Evolutionary conservation across 1,140 invertebrate genomes (phyloP), one percentile per base, ranked within the genome.

Genomic region (Rhagoletis zephyria): DNA sequence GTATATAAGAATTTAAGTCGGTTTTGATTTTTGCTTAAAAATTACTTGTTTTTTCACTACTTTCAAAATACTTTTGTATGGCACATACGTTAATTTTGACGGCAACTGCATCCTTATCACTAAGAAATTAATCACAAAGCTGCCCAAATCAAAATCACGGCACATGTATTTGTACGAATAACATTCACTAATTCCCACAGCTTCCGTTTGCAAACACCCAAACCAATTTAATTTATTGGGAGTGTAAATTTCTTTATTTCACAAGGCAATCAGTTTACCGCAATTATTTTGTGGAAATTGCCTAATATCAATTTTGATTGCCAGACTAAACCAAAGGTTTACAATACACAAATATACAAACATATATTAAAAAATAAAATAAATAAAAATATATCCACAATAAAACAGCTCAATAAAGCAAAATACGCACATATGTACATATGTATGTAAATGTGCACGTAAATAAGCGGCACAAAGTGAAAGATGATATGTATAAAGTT

Each of bases 271-370:
- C 65, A 19, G 40, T 40, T 67, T 10, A 42, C 65, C 65, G 65
- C 65, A 67, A 67, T 42, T 67, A 67, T 67, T 67, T 42, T 42
- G 7, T 19, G 12, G 65, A 67, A 67, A 67, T 67, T 67, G 65
- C 65, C 65, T 67, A 67, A 67, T 40, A 67, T 67, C 65, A 67
- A 67, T 67, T 67, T 67, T 40, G 65, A 40, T 67, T 67, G 65
- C 30, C 65, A 7, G 19, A 19, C 30, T 30, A 40, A 42, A 67
- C 7, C 30, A 40, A 67, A 3, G 65, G 9, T 64, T 64, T 64
- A 1, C 61, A 19, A 30, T 30, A 30, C 30, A 30, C 30, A 30
- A 30, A 30, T 30, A 30, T 30, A 30, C 30, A 30, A 30, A 30
- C 30, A 30, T 30, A 30, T 30, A 30, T 30, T 30, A 30, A 30